Evolutionary conservation across 30 jellyfish, hydroid and myxozoan species (phyloP), one percentile per base, ranked within the genome.

Genomic region (Cassiopea xamachana): DNA sequence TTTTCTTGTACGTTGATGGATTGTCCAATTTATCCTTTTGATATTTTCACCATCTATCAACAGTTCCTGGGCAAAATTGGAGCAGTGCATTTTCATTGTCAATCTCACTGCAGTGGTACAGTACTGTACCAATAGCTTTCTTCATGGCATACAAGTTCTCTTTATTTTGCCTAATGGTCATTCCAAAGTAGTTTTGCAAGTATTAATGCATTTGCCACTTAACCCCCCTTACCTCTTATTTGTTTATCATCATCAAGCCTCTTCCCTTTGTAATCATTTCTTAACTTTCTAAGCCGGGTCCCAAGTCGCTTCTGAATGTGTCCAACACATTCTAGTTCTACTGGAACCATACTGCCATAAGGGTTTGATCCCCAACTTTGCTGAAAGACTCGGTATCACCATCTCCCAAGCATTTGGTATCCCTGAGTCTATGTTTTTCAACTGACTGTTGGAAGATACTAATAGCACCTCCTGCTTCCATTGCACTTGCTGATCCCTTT

Each of bases 381-480:
- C 5, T 4, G 15, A 7, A 39, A 12, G 81, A 14, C 59, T 77
- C 77, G 44, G 73, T 87, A 48, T 87, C 94, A 14, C 94, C 94
- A 87, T 77, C 94, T 2, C 92, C 94, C 15, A 87, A 77, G 75
- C 50, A 87, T 60, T 64, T 64, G 3, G 92, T 87, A 48, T 77
- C 77, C 45, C 83, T 51, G 39, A 87, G 87, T 13, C 46, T 74
- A 45, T 87, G 93, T 13, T 7, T 13, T 9, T 67, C 69, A 58
- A 60, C 94, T 5, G 93, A 87, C 4, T 86, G 80, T 17, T 77
- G 47, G 79, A 48, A 87, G 39, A 76, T 87, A 9, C 49, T 27
- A 48, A 73, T 87, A 62, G 81, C 59, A 12, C 94, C 94, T 18
- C 49, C 7, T 27, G 64, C 93, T 69, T 87, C 92, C 92, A 87